Conservation (phyloP, 2,888 invertebrate species). For the Perizoma flavofasciatum region DNA sequence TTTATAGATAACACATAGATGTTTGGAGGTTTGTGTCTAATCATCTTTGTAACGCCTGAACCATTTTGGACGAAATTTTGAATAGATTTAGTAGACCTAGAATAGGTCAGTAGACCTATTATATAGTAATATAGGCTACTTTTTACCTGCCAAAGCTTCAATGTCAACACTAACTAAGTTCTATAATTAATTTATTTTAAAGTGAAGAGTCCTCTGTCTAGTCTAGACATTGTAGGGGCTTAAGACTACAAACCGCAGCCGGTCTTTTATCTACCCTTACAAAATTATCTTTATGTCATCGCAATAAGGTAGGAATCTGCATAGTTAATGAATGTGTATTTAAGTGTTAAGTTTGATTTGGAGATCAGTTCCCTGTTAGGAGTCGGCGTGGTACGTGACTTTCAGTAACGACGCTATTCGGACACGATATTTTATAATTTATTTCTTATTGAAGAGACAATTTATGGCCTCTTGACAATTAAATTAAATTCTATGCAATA, state of each 20-base stretch:
- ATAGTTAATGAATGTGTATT: constrained; percentile 19
- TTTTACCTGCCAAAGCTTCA: background rate
- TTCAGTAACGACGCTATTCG: constrained; percentile 55
- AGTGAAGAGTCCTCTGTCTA: background rate
- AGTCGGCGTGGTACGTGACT: constrained; percentile 54
- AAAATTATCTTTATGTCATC: constrained; percentile 7
- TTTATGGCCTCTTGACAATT: constrained; percentile 6
- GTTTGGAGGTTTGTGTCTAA: no score
- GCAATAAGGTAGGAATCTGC: constrained; percentile 34
- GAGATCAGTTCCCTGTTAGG: constrained; percentile 52
- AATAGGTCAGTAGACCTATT: no score
- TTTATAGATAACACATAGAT: no score
- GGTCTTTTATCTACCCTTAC: background rate
- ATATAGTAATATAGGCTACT: no score
- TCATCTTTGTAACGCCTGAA: no score
- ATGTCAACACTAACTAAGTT: constrained; percentile 18
- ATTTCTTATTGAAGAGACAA: constrained; percentile 14
- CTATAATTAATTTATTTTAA: no score
- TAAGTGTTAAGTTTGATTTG: constrained; percentile 33
- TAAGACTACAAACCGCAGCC: no score
- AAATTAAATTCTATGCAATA: background rate
- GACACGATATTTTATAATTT: constrained; percentile 34
- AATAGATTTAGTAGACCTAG: no score
- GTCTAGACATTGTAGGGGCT: background rate
- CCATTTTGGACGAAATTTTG: no score